phyloP scores from a whole-genome alignment of 2,888 invertebrate genomes.

The Isoperla grammatica region DNA sequence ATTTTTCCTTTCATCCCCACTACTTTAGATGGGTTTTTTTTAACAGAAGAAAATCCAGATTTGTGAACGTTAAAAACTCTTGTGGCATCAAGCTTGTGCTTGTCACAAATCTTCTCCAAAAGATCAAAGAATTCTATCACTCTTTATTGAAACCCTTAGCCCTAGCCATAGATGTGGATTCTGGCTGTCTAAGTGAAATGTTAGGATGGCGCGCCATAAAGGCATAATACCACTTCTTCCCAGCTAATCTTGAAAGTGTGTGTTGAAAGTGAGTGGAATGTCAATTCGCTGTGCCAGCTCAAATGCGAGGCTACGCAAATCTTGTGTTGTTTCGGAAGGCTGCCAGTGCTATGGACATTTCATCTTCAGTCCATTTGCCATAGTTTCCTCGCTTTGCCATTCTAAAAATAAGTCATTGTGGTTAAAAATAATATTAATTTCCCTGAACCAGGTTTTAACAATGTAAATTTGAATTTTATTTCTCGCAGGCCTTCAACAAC shows the following conservation, averaged over 20 bases:
- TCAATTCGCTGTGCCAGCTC: constrained; percentile 28
- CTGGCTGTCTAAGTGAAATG: constrained; percentile 24
- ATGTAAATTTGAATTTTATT: no score
- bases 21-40: constrained; percentile 30
- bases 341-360: background rate
- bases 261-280: constrained; percentile 27
- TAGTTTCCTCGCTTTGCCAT: constrained; percentile 1
- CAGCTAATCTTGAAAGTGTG: constrained; percentile 28
- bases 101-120: constrained; percentile 29
- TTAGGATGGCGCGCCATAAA: constrained; percentile 30
- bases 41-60: constrained; percentile 31
- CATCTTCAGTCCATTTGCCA: background rate
- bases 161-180: constrained; percentile 27
- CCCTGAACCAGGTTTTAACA: no score
- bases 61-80: constrained; percentile 33
- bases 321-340: constrained; percentile 10
- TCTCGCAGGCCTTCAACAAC: no score
- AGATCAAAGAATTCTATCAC: constrained; percentile 29
- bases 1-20: constrained; percentile 30
- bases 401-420: background rate
- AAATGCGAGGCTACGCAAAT: constrained; percentile 31
- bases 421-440: no score
- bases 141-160: constrained; percentile 29
- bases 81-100: constrained; percentile 28
- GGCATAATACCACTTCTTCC: constrained; percentile 30